A percentile compares a stretch with the other conserved stretches of the same genome.
Conservation (phyloP, 1,140 invertebrate species). For the Proales similis region DNA sequence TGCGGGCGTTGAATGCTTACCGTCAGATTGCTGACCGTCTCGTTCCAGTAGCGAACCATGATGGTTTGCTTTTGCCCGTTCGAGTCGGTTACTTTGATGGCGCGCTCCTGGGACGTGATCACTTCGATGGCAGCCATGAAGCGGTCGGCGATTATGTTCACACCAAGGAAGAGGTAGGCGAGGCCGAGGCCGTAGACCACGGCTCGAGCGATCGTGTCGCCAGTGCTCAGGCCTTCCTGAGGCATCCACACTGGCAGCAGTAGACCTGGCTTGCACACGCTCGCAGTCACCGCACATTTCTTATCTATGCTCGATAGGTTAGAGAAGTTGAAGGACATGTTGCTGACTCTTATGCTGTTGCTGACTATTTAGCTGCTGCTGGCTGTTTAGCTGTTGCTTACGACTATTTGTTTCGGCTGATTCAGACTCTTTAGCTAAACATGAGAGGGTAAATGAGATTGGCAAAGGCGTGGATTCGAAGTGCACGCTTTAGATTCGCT, state of each 20-base stretch:
- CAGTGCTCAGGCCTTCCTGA: constrained; percentile 59
- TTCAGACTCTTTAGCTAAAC: too few species aligned
- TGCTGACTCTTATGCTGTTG: too few species aligned
- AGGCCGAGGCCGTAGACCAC: constrained; percentile 79
- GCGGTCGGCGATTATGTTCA: constrained; percentile 93
- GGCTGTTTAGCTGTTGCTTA: too few species aligned
- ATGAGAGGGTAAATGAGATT: too few species aligned
- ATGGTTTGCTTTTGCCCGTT: constrained; percentile 76
- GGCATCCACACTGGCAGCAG: constrained; percentile 59
- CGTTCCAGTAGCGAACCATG: constrained; percentile 71
- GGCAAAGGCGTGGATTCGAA: too few species aligned
- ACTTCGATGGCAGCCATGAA: constrained; percentile 99
- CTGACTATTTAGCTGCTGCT: too few species aligned
- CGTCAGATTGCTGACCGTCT: constrained; percentile 96
- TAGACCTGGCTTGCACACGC: constrained; percentile 46
- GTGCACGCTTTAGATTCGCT: too few species aligned
- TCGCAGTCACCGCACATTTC: constrained; percentile 13
- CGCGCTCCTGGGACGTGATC: constrained; percentile 91
- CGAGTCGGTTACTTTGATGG: constrained; percentile 71
- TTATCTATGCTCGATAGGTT: not conserved
- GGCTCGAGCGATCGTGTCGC: constrained; percentile 70
- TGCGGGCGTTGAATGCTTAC: too few species aligned
- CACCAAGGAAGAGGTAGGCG: constrained; percentile 91
- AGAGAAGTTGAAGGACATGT: too few species aligned
- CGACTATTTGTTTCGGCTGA: too few species aligned